Base-by-base conservation (phyloP, 1,140 invertebrate genomes). In the Drosophila nikananu region DNA sequence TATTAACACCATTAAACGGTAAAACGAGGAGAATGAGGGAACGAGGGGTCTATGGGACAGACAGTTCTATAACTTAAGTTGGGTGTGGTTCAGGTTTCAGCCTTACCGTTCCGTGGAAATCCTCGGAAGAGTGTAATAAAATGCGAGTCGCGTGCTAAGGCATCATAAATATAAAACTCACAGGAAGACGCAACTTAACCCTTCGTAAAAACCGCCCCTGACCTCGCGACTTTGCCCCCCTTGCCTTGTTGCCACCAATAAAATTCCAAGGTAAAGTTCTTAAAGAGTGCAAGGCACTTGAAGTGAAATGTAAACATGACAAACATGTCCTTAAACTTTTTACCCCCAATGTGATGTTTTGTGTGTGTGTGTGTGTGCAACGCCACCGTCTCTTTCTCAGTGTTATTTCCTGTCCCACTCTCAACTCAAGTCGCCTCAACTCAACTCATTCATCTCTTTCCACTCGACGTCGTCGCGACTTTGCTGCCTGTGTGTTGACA, bases 251-350 rank as follows among this genome's bases (percentile, higher is more conserved):
- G 51, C 35, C 13, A 35, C n/a, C 13, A 12, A 32, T 48, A 48
- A 21, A 73, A 57, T 72, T 15, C 65, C 65, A 72, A 71, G 68
- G 68, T 80, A 81, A 71, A 66, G 46, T 70, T 81, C 49, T 83
- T 74, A 67, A 82, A 81, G 54, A 57, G 79, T 67, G 46, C 67
- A 65, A 54, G 49, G 57, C 37, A 78, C 60, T 77, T 64, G 60
- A 76, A 83, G 55, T 80, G 55, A 71, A 73, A 62, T 76, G 61
- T 83, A 66, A 83, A 83, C 81, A 80, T 70, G 62, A 68, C 66
- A 62, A 63, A 86, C 61, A 68, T 87, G 83, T 87, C 80, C 84
- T 87, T 89, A 81, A 89, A 83, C 70, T 84, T 89, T 77, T 75
- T 65, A 55, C 54, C 54, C 54, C 35, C 21, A 37, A 17, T 39